Evolutionary conservation across 2,888 invertebrate genomes (phyloP), one percentile per base, ranked within the genome.

Genomic region (Heliothis peltigera): DNA sequence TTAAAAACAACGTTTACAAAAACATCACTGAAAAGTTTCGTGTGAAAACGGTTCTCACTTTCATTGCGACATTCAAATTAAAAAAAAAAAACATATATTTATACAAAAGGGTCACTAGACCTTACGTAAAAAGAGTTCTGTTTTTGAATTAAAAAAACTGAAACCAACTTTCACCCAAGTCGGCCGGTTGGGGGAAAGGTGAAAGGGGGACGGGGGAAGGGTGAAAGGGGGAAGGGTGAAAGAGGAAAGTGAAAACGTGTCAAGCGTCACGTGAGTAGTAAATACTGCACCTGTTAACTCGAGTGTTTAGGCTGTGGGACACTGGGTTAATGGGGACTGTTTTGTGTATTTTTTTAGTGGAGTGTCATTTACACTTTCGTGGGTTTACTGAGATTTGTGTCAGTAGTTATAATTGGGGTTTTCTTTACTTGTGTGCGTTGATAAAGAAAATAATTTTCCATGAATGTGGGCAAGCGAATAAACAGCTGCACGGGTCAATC

Each of bases 231-330:
- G 51, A 70, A 66, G 69, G 73, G 75, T 70, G 77, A 79, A 77
- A 84, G 78, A 74, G 84, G 81, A 88, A 92, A 91, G 90, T 91
- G 89, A 87, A 93, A 93, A 88, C 88, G 87, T 93, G 93, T 93
- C 93, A 93, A 94, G 93, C 87, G 85, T 64, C 81, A 70, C 67
- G 70, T 60, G 77, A 81, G 75, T 70, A 69, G 72, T 81, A 82
- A 81, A 83, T 81, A 82, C 80, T 81, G 70, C 71, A 76, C 72
- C 75, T 80, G 78, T 82, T 77, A 78, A 58, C 75, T 68, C 53
- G 63, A 83, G 82, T 75, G 69, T 60, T 80, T 64, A 64, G 68
- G 54, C 42, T 70, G 78, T 35, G 68, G 62, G 64, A 62, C 52
- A 69, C 78, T 46, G 59, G 32, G 10, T 42, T 72, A 74, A 71